These are phyloP conservation scores for Chelmon rostratus DNA, from an alignment of 2,797 vertebrate genomes.

Conservation along the genomic window DNA sequence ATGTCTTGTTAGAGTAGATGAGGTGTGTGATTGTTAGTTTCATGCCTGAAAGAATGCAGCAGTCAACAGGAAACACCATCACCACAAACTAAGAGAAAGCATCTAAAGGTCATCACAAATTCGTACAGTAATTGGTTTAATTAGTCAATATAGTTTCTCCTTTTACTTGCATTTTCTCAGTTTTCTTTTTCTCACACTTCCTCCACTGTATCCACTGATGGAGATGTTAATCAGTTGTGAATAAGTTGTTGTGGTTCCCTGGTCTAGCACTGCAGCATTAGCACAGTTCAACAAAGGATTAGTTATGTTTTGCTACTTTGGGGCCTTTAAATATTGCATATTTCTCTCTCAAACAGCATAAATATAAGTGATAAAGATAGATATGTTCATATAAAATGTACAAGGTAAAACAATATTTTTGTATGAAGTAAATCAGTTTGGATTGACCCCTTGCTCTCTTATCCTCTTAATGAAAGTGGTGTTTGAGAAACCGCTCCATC, in stretches of 20 bases:
- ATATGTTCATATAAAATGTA: constrained; percentile 6
- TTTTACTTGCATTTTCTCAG: constrained; percentile 5
- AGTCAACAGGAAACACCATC: constrained; percentile 7
- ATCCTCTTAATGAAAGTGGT: constrained; percentile 53
- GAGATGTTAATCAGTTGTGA: constrained; percentile 27
- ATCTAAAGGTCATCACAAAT: constrained; percentile 3
- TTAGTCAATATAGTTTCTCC: background rate
- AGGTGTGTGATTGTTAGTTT: constrained; percentile 21
- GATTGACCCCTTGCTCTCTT: background rate
- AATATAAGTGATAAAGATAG: background rate
- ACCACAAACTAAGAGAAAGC: constrained; percentile 1
- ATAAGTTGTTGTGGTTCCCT: constrained; percentile 12
- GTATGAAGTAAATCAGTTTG: constrained; percentile 18
- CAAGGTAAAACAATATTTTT: background rate
- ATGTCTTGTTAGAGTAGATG: constrained; percentile 1
- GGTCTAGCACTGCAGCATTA: background rate
- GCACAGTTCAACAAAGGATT: constrained; percentile 12
- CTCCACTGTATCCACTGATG: background rate
- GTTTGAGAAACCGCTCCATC: constrained; percentile 57
- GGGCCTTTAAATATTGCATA: background rate
- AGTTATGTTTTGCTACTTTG: background rate
- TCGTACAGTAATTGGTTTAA: background rate
- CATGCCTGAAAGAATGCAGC: background rate
- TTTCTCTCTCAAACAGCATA: background rate
- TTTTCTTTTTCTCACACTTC: background rate